Conservation (phyloP, 2,888 invertebrate species). For the Trissolcus brochymenae region DNA sequence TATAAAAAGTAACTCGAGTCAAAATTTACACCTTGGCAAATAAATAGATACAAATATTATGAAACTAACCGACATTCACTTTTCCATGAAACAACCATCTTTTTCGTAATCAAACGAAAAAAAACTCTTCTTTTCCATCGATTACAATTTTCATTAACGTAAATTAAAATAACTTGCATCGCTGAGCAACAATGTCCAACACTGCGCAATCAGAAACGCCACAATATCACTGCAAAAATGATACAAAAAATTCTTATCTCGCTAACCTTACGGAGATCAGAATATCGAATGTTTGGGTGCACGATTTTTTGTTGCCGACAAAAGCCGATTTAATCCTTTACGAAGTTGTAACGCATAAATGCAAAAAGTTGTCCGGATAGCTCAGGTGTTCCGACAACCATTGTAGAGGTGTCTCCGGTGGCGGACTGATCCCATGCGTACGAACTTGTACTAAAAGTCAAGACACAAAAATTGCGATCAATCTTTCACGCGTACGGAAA, state of each 20-base stretch:
- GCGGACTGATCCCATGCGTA: constrained; percentile 93
- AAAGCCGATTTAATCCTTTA: constrained; percentile 61
- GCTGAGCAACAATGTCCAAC: too few relatives aligned
- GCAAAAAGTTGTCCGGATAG: constrained; percentile 98
- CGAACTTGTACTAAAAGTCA: constrained; percentile 83
- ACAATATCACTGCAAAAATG: constrained; percentile 20
- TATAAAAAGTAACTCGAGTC: constrained; percentile 47
- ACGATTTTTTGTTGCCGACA: neutral
- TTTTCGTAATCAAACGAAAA: too few relatives aligned
- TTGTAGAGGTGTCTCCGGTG: constrained; percentile 92
- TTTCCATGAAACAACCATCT: too few relatives aligned
- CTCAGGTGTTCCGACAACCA: constrained; percentile 99
- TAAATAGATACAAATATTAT: constrained; percentile 26
- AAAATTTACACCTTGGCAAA: constrained; percentile 29
- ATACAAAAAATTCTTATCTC: constrained; percentile 27
- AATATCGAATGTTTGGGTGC: constrained; percentile 9
- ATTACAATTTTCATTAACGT: constrained; percentile 3
- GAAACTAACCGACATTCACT: too few relatives aligned
- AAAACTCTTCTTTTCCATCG: neutral
- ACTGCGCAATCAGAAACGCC: neutral
- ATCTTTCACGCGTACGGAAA: neutral
- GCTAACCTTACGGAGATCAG: constrained; percentile 33
- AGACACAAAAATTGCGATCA: neutral
- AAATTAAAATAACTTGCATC: neutral
- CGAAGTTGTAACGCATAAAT: constrained; percentile 81